Evolutionary conservation across 2,888 invertebrate species (phyloP).

Genomic region (Scaptomyza caliginosa): DNA sequence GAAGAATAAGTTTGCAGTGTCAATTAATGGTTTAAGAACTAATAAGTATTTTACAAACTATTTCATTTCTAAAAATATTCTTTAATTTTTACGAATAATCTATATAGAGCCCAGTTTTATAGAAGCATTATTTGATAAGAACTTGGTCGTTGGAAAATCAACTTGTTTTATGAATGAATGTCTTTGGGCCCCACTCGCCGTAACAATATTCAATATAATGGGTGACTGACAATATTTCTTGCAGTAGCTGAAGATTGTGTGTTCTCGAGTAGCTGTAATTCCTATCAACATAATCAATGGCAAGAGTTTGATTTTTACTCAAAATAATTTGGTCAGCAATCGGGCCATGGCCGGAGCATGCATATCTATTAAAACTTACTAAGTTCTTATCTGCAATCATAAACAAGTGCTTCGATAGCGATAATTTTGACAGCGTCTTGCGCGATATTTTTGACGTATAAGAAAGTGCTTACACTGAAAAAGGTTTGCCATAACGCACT

Average conservation of each 20-base stretch:
- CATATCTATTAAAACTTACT: neutral
- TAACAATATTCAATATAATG: neutral
- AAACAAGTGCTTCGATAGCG: conserved; percentile 28
- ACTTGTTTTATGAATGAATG: neutral
- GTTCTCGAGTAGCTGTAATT: neutral
- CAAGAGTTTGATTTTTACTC: neutral
- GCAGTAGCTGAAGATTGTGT: neutral
- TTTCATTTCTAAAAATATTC: conserved; percentile 14
- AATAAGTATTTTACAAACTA: neutral
- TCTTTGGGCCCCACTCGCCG: neutral
- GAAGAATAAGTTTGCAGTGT: neutral
- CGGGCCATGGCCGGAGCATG: neutral
- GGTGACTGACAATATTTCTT: neutral
- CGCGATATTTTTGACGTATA: conserved; percentile 45
- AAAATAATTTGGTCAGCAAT: neutral
- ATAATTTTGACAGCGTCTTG: conserved; percentile 11
- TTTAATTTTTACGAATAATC: neutral
- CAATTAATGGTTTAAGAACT: neutral
- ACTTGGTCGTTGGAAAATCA: neutral
- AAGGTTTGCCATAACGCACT: conserved; percentile 33
- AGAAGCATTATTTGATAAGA: neutral
- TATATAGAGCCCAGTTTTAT: neutral
- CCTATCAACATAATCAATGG: neutral
- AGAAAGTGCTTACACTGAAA: conserved; percentile 15
- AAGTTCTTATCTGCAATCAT: conserved; percentile 19